phyloP scores from a whole-genome alignment of 2,797 vertebrate genomes.

The Pygocentrus nattereri region DNA sequence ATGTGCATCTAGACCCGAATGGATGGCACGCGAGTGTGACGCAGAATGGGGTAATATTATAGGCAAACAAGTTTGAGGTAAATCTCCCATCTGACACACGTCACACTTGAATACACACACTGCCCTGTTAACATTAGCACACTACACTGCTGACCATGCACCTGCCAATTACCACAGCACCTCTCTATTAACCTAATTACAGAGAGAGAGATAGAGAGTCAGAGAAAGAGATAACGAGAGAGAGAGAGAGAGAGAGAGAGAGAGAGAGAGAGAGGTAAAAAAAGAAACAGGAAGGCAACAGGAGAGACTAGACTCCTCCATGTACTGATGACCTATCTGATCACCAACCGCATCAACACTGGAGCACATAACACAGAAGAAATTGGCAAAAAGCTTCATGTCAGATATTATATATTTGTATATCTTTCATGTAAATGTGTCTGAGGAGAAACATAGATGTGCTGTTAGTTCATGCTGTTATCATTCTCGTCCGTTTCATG shows the following conservation, averaged over 20 bases:
- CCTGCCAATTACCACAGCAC: constrained; percentile 69
- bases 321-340: constrained; percentile 8
- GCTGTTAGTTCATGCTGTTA: background rate
- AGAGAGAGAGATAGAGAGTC: constrained; percentile 60
- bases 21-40: constrained; percentile 36
- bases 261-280: background rate
- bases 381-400: too few species aligned
- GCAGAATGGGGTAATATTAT: constrained; percentile 61
- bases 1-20: constrained; percentile 32
- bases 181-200: constrained; percentile 84
- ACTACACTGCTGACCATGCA: constrained; percentile 36
- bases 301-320: constrained; percentile 8
- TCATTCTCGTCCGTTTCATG: constrained; percentile 13
- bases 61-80: constrained; percentile 45
- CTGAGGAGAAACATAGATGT: background rate
- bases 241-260: constrained; percentile 49
- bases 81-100: constrained; percentile 75
- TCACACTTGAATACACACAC: constrained; percentile 62
- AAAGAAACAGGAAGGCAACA: constrained; percentile 20
- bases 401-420: background rate
- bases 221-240: constrained; percentile 24
- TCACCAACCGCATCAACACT: constrained; percentile 3
- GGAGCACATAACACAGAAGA: background rate
- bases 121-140: constrained; percentile 45
- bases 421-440: background rate